These are phyloP conservation scores for Sialis fuliginosa DNA, from an alignment of 2,888 invertebrate genomes.

Conservation along the genomic window DNA sequence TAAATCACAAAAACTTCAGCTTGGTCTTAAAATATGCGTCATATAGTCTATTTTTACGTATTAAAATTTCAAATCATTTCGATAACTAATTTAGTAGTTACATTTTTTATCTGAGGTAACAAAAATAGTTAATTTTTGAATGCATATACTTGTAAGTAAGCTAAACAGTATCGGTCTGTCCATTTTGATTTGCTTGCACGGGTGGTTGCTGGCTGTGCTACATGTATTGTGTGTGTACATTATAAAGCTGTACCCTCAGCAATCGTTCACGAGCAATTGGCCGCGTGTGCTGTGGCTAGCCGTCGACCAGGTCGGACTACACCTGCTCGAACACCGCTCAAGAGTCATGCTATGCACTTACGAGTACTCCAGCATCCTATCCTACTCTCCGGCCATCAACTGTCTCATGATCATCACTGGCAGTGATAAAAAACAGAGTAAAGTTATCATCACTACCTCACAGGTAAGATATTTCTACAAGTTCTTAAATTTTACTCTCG, in stretches of 20 bases:
- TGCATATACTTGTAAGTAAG: too few relatives aligned
- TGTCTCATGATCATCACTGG: slow-evolving; percentile 88
- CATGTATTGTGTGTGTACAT: slow-evolving; percentile 5
- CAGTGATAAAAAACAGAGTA: slow-evolving; percentile 78
- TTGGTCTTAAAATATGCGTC: too few relatives aligned
- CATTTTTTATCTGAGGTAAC: too few relatives aligned
- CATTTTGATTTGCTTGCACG: slow-evolving; percentile 4
- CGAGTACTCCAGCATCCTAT: slow-evolving; percentile 75
- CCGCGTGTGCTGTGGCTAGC: slow-evolving; percentile 84
- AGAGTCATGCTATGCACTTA: slow-evolving; percentile 80
- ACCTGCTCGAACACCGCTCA: slow-evolving; percentile 73
- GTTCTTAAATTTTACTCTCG: neutral
- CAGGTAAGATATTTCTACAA: slow-evolving; percentile 36
- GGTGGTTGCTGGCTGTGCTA: slow-evolving; percentile 4
- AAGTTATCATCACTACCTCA: slow-evolving; percentile 83
- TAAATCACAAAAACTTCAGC: too few relatives aligned
- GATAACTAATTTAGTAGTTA: too few relatives aligned
- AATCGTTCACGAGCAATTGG: slow-evolving; percentile 93
- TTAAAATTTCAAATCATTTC: too few relatives aligned
- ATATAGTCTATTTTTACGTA: too few relatives aligned
- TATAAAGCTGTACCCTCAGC: slow-evolving; percentile 30
- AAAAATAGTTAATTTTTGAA: too few relatives aligned
- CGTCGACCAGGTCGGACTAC: slow-evolving; percentile 81
- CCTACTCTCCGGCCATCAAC: slow-evolving; percentile 81
- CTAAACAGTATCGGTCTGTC: neutral